Evolutionary conservation across 2,113 vertebrate genomes (phyloP).

Genomic region (Malaclemys terrapin): DNA sequence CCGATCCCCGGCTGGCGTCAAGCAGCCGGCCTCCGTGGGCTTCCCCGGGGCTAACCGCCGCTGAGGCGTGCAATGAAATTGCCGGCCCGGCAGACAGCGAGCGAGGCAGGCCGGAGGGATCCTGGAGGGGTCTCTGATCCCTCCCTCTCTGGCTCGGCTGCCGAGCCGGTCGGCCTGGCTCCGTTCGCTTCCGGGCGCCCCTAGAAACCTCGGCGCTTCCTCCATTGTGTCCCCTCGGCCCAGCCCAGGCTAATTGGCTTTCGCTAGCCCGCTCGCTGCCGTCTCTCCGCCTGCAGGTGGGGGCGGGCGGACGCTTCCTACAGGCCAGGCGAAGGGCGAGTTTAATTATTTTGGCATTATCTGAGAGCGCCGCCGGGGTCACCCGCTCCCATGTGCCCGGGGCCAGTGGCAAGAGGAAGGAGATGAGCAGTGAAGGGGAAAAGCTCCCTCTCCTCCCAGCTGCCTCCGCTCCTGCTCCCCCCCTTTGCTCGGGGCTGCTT

Average conservation of each 20-base stretch:
- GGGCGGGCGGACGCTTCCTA: slow-evolving; percentile 23
- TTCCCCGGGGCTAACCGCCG: no score
- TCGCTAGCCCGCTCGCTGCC: slow-evolving; percentile 29
- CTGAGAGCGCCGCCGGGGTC: neutral
- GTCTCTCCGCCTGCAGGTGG: neutral
- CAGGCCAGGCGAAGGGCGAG: slow-evolving; percentile 19
- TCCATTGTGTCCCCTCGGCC: neutral
- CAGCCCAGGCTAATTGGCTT: slow-evolving; percentile 41
- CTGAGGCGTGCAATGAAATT: no score
- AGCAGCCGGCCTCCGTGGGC: no score
- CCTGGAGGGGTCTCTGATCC: no score
- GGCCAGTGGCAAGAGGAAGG: neutral
- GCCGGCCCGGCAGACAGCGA: no score
- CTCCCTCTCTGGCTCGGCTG: neutral
- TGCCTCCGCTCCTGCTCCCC: neutral
- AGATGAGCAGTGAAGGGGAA: neutral
- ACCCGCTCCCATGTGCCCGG: slow-evolving; percentile 10
- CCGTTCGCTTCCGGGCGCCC: neutral
- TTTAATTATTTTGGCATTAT: slow-evolving; percentile 60
- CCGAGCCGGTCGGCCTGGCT: neutral
- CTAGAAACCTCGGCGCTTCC: slow-evolving; percentile 10
- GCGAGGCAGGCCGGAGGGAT: no score
- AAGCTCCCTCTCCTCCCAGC: neutral
- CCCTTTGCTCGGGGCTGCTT: neutral
- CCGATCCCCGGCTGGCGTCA: no score